phyloP scores from a whole-genome alignment of 2,113 vertebrate species.

The Sclerurus mexicanus region DNA sequence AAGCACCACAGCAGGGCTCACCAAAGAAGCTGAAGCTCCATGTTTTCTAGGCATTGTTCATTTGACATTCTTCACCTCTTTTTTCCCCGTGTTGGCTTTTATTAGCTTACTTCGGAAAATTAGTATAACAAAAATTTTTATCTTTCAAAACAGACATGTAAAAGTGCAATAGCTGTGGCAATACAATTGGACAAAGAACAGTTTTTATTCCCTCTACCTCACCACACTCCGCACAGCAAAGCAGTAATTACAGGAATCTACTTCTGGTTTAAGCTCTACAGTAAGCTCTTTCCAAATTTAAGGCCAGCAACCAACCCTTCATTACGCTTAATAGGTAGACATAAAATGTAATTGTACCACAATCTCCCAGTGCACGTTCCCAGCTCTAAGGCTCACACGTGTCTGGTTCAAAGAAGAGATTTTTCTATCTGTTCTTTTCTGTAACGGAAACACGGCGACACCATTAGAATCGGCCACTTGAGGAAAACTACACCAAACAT shows the following conservation, averaged over 20 bases:
- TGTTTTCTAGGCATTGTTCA: neutral
- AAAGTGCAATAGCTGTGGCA: slow-evolving; percentile 12
- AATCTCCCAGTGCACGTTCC: neutral
- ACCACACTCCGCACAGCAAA: neutral
- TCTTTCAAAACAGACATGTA: slow-evolving; percentile 33
- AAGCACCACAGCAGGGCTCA: neutral
- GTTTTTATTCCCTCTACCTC: slow-evolving; percentile 33
- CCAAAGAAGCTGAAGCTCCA: neutral
- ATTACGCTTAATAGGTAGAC: slow-evolving; percentile 65
- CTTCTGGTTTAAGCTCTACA: slow-evolving; percentile 63
- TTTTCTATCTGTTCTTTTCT: neutral
- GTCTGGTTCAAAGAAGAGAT: slow-evolving; percentile 4
- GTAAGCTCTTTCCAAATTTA: slow-evolving; percentile 65
- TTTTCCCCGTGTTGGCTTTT: neutral
- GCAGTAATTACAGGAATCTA: slow-evolving; percentile 61
- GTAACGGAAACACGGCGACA: neutral
- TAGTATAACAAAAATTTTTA: neutral
- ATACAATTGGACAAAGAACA: slow-evolving; percentile 47
- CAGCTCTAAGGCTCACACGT: slow-evolving; percentile 1
- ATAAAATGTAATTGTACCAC: slow-evolving; percentile 63
- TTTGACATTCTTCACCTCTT: neutral
- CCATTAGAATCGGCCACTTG: neutral
- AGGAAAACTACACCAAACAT: neutral
- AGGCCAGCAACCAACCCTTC: slow-evolving; percentile 65
- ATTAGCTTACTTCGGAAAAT: slow-evolving; percentile 24